A percentile compares a stretch with the other conserved stretches of the same genome.
Evolutionary conservation across 2,888 invertebrate species (phyloP).

Genomic region (Dysmachus trigonus): DNA sequence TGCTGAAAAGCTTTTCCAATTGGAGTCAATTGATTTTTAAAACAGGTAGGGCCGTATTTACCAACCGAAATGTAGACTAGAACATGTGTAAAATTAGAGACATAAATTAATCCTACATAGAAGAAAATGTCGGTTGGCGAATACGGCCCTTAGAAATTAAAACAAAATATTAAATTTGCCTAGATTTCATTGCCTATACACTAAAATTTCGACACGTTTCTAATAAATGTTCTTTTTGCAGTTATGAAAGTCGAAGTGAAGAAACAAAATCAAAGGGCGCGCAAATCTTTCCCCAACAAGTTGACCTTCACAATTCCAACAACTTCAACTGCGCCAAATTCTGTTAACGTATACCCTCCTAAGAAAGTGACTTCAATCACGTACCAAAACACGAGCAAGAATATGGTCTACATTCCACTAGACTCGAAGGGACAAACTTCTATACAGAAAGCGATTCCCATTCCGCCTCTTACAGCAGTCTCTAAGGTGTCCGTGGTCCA

Average conservation of each 20-base stretch:
- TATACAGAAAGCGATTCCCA: slow-evolving; percentile 52
- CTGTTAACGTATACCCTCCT: not conserved
- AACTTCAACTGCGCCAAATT: not conserved
- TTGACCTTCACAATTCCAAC: slow-evolving; percentile 20
- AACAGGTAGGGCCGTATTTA: no score
- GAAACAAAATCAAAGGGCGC: slow-evolving; percentile 54
- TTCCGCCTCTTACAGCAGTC: slow-evolving; percentile 60
- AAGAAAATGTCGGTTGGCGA: no score
- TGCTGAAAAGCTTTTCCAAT: no score
- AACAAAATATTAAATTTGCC: no score
- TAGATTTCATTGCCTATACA: not conserved
- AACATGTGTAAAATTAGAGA: no score
- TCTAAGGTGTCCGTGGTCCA: slow-evolving; percentile 53
- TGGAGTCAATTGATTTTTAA: no score
- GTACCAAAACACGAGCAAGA: slow-evolving; percentile 52
- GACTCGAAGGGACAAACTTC: slow-evolving; percentile 50
- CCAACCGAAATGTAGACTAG: no score
- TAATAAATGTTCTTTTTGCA: not conserved
- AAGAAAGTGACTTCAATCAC: slow-evolving; percentile 18
- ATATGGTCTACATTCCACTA: slow-evolving; percentile 63
- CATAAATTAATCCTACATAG: no score
- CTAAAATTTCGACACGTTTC: not conserved
- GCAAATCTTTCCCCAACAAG: slow-evolving; percentile 61
- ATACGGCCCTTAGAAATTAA: no score
- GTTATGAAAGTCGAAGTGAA: slow-evolving; percentile 8